These are phyloP conservation scores for Gulo gulo DNA, from an alignment of 2,113 vertebrate species.

Conservation along the genomic window DNA sequence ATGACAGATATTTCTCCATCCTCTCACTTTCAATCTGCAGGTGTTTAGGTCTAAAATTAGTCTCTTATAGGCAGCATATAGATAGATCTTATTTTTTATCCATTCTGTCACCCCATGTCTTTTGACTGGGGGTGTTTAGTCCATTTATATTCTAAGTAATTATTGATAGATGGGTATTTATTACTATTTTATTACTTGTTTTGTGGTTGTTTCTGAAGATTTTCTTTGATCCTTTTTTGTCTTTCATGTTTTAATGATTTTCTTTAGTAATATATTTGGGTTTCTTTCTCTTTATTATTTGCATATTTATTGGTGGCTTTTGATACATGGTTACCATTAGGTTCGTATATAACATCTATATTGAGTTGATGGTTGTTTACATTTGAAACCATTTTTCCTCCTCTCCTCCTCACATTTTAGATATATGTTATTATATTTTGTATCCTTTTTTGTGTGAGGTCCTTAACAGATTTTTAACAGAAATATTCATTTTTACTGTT, in stretches of 20 bases:
- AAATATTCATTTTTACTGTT: neutral
- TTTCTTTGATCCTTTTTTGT: neutral
- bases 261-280: neutral
- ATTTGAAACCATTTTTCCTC: neutral
- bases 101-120: neutral
- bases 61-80: neutral
- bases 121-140: neutral
- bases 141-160: neutral
- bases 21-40: neutral
- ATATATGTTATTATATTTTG: neutral
- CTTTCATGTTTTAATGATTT: neutral
- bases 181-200: neutral
- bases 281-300: neutral
- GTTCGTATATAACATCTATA: neutral
- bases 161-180: neutral
- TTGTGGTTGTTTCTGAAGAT: neutral
- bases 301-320: neutral
- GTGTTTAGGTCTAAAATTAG: neutral
- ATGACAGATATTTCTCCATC: neutral
- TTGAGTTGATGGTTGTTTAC: neutral
- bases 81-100: neutral
- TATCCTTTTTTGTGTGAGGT: neutral
- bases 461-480: neutral
- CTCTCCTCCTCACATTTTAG: neutral
- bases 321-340: neutral